A percentile compares a stretch with the other conserved stretches of the same genome.
These are phyloP conservation scores for Aplochiton taeniatus DNA, from an alignment of 2,797 vertebrate genomes.

Conservation along the genomic window DNA sequence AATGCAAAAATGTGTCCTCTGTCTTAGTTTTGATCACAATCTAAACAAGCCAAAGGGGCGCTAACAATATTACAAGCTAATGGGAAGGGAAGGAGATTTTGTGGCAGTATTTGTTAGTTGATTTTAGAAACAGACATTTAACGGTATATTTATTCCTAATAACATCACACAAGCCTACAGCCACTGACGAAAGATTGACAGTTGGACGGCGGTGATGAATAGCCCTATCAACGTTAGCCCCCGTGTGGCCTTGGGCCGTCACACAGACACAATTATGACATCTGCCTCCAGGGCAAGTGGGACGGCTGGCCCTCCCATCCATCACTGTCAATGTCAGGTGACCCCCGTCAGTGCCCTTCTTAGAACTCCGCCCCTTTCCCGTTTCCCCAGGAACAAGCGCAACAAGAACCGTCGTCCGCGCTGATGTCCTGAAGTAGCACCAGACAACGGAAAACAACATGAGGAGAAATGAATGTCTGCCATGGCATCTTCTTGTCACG, in stretches of 20 bases:
- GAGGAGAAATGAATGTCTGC: too few species aligned
- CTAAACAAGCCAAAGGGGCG: too few species aligned
- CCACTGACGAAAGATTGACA: neutral
- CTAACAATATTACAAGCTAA: neutral
- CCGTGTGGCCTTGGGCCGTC: neutral
- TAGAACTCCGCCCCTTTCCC: neutral
- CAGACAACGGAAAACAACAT: too few species aligned
- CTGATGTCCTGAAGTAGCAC: neutral
- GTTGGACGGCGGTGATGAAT: neutral
- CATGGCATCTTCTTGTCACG: too few species aligned
- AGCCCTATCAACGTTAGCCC: neutral
- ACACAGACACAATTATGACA: constrained; percentile 22
- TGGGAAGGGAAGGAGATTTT: neutral
- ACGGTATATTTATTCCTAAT: neutral
- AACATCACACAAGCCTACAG: neutral
- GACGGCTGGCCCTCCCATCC: constrained; percentile 20
- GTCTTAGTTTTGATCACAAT: neutral
- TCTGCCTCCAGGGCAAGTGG: constrained; percentile 7
- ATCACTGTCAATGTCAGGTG: constrained; percentile 31
- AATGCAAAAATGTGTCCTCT: neutral
- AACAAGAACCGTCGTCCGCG: neutral
- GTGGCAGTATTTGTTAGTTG: neutral
- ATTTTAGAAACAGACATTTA: neutral
- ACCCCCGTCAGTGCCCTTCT: neutral
- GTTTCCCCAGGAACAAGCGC: neutral